Evolutionary conservation across 1,140 invertebrate species (phyloP).

Genomic region (Rhyacophila brunnea): DNA sequence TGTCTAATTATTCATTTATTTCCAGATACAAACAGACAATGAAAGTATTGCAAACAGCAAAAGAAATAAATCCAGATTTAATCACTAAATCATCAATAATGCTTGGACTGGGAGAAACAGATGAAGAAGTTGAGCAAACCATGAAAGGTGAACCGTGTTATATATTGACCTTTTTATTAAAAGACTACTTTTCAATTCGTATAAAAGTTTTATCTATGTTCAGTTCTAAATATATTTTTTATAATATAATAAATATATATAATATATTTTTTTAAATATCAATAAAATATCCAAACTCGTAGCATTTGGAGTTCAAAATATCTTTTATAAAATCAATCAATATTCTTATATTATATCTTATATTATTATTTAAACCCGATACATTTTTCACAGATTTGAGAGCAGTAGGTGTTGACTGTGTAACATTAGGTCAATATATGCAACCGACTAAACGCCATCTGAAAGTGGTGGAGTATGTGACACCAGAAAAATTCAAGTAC

Average conservation of each 20-base stretch:
- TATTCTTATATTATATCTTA: no score
- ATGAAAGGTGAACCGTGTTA: slow-evolving; percentile 61
- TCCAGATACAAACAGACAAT: slow-evolving; percentile 72
- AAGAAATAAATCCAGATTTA: slow-evolving; percentile 73
- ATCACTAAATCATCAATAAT: slow-evolving; percentile 99
- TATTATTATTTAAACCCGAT: no score
- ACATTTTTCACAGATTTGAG: slow-evolving; percentile 72
- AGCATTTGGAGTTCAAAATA: no score
- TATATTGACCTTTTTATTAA: no score
- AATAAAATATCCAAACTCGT: no score
- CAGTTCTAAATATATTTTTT: no score
- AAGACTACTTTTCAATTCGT: no score
- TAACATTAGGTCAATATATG: slow-evolving; percentile 99
- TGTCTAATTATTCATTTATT: no score
- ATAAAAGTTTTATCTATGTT: no score
- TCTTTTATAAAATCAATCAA: no score
- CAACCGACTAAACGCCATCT: slow-evolving; percentile 96
- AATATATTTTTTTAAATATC: no score
- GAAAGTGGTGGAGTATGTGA: slow-evolving; percentile 96
- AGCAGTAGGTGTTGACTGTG: slow-evolving; percentile 82
- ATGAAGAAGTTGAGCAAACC: slow-evolving; percentile 84
- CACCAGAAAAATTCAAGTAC: slow-evolving; percentile 89
- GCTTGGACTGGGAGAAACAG: slow-evolving; percentile 95
- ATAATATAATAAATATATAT: no score
- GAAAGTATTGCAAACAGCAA: slow-evolving; percentile 77